Evolutionary conservation across 2,888 invertebrate species (phyloP), one percentile per base, ranked within the genome.

Genomic region (Tupiocoris notatus): DNA sequence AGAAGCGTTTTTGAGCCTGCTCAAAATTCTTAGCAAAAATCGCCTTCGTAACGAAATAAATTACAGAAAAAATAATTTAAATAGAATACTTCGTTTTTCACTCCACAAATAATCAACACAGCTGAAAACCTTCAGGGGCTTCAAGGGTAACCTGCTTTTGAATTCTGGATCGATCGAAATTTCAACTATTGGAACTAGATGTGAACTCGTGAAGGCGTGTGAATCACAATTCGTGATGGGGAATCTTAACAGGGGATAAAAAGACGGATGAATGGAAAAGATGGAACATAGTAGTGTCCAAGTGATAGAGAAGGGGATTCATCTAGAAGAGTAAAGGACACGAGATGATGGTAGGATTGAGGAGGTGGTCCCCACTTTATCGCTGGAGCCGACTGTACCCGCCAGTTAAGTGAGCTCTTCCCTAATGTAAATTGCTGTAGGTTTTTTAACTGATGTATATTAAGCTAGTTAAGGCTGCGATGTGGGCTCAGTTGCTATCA

Each of bases 401-500:
- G 75, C 77, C 63, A 70, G 65, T 73, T 73, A 77, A 78, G 75
- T 78, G 77, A 77, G 75, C 78, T 78, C 78, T 78, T 78, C 78
- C 78, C 78, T 77, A 23, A 71, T 78, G 77, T 78, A 77, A 78
- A 78, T 78, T 78, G 78, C 71, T 77, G 77, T 78, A 78, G 78
- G 78, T 78, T 78, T 78, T 78, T 78, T 78, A 77, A 78, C 78
- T 75, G 76, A 77, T 77, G 78, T 78, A 78, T 78, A 78, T 78
- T 77, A 78, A 78, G 77, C 78, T 77, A 75, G 78, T 78, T 78
- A 78, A 78, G 77, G 63, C 59, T 16, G 62, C 39, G 56, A 64
- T 75, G 65, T 74, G 77, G 77, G 78, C 75, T 78, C 78, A 77
- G 76, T 77, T 57, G 21, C 39, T 62, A 61, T 62, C 76, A 20